Evolutionary conservation across 2,888 invertebrate species (phyloP).

Genomic region (Odontomyia ornata): DNA sequence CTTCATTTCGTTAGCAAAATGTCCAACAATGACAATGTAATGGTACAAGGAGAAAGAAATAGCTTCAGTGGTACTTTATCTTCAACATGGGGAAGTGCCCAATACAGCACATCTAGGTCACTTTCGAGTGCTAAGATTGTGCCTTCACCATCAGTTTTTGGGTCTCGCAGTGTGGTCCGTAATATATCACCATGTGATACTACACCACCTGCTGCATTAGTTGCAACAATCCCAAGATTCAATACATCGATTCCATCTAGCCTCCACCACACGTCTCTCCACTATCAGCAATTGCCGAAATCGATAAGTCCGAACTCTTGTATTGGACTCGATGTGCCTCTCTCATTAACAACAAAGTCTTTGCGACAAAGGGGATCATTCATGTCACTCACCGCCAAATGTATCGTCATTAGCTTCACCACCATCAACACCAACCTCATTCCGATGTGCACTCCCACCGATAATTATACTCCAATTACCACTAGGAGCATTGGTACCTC

Average conservation of each 20-base stretch:
- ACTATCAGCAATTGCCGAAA: conserved; percentile 21
- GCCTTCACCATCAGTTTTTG: conserved; percentile 60
- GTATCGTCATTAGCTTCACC: conserved; percentile 53
- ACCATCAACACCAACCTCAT: conserved; percentile 47
- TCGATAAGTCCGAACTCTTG: conserved; percentile 44
- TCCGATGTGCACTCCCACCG: conserved; percentile 49
- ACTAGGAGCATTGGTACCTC: conserved; percentile 50
- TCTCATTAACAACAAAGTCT: conserved; percentile 56
- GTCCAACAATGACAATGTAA: conserved; percentile 54
- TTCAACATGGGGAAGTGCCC: conserved; percentile 58
- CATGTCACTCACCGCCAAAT: conserved; percentile 60
- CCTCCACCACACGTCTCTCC: conserved; percentile 41
- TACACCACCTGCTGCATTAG: conserved; percentile 57
- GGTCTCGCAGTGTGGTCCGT: conserved; percentile 46
- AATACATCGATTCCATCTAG: conserved; percentile 51
- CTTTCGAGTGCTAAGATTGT: conserved; percentile 66
- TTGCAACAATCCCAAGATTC: conserved; percentile 51
- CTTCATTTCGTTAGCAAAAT: conserved; percentile 56
- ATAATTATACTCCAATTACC: conserved; percentile 51
- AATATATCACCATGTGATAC: conserved; percentile 58
- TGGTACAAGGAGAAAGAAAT: conserved; percentile 62
- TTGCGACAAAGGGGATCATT: conserved; percentile 57
- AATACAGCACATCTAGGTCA: conserved; percentile 67
- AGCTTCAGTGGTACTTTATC: conserved; percentile 58
- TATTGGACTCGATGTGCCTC: conserved; percentile 51